Base-by-base conservation (phyloP, 2,113 vertebrate species). In the Ursus arctos region DNA sequence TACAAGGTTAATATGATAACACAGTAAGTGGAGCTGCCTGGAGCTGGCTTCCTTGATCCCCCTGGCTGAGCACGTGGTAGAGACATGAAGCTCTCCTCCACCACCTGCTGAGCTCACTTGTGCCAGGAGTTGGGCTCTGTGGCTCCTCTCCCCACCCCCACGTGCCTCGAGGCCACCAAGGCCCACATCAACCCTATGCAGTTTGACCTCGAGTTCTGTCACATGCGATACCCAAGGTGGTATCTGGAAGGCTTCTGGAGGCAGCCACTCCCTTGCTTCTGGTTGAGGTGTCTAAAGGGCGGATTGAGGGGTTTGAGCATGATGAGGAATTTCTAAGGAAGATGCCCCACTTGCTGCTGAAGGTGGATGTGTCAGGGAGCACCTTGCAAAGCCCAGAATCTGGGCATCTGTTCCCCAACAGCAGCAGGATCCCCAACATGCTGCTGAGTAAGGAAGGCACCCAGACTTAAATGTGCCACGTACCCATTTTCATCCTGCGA, bases 21-120 rank as follows among this genome's bases (percentile, higher is more conserved):
- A 26, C 13, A 76, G 14, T 31, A 47, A 49, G 43, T 18, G 15
- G 74, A 10, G 26, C 7, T 77, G 26, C 74, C 43, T 1, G 7
- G 43, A 28, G 28, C 74, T 77, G 43, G 26, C 14, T 22, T 47
- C 24, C 26, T 31, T 49, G 3, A 10, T 49, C 26, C 3, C 14
- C 43, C 67, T 36, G 67, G 18, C 67, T 69, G 16, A 11, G 67
- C 33, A n/a, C 8, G 3, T 16, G 26, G 43, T 28, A 49, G 43
- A 76, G 40, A 47, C 6, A 1, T 6, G 99, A 99, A 99, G 99
- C 97, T 99, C 15, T 97, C 99, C 49, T 99, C 99, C 11, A 99
- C 97, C 99, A 99, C 96, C 99, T 99, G 99, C 95, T 99, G 95
- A 99, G 99, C 1, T 99, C 99, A 8, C 99, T 99, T 65, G 99